phyloP scores from a whole-genome alignment of 2,888 invertebrate species.

The Trichacis sp. region DNA sequence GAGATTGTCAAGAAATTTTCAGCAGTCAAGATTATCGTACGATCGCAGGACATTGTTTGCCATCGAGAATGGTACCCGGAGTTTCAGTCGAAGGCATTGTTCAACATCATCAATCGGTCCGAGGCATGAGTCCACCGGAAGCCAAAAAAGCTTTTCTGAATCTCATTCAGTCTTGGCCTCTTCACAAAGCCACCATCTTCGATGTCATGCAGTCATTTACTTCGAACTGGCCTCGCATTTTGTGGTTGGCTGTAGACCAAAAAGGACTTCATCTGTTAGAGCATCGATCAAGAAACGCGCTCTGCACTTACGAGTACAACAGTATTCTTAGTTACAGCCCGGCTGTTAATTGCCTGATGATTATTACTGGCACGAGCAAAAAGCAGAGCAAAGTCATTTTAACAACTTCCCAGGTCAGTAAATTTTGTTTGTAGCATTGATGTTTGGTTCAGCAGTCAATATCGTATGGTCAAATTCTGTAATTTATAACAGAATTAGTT shows the following conservation, averaged over 20 bases:
- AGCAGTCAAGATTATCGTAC: conserved; percentile 74
- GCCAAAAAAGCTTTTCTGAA: conserved; percentile 94
- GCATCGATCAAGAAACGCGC: conserved; percentile 86
- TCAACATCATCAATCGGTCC: conserved; percentile 90
- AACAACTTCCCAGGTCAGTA: conserved; percentile 86
- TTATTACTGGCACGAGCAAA: conserved; percentile 89
- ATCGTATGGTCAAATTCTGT: too few relatives aligned
- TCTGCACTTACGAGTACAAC: conserved; percentile 92
- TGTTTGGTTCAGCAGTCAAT: too few relatives aligned
- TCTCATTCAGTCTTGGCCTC: conserved; percentile 92
- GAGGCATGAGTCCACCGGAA: conserved; percentile 87
- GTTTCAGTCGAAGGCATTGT: conserved; percentile 87
- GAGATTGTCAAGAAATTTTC: conserved; percentile 81
- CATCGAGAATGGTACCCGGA: conserved; percentile 83
- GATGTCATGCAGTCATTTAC: conserved; percentile 98
- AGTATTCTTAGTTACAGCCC: conserved; percentile 92
- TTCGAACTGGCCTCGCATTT: conserved; percentile 92
- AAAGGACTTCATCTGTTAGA: conserved; percentile 91
- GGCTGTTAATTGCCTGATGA: conserved; percentile 91
- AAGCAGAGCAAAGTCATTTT: conserved; percentile 95
- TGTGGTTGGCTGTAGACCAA: conserved; percentile 95
- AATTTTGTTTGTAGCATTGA: neutral
- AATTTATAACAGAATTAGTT: too few relatives aligned
- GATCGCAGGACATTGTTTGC: conserved; percentile 85
- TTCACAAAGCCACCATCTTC: conserved; percentile 92